phyloP scores from a whole-genome alignment of 2,113 vertebrate genomes.

The Brachionichthys hirsutus region DNA sequence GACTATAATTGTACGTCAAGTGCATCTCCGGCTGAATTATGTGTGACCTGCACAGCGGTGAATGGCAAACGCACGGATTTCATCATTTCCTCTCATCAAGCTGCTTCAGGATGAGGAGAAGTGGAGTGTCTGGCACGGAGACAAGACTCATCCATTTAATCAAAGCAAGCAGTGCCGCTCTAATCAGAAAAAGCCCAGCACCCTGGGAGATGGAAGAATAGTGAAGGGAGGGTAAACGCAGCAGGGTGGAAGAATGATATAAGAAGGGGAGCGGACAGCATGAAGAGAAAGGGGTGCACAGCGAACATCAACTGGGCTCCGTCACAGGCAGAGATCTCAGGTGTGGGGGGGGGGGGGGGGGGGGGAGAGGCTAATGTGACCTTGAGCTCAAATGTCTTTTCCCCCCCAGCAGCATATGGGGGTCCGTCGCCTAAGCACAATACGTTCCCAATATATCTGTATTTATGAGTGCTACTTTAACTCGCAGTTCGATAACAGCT shows the following conservation, averaged over 20 bases:
- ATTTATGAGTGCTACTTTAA: too few species aligned
- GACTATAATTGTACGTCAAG: too few species aligned
- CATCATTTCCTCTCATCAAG: background rate
- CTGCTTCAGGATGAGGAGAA: slow-evolving; percentile 1
- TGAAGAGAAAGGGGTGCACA: background rate
- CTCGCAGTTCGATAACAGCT: slow-evolving; percentile 10
- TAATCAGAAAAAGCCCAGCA: slow-evolving; percentile 58
- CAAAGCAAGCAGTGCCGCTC: slow-evolving; percentile 56
- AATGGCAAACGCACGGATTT: too few species aligned
- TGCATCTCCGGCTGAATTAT: too few species aligned
- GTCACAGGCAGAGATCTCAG: too few species aligned
- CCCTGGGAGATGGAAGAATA: slow-evolving; percentile 14
- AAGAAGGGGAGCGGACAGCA: slow-evolving; percentile 15
- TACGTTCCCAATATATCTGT: too few species aligned
- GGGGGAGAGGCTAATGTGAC: too few species aligned
- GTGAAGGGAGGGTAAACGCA: slow-evolving; percentile 28
- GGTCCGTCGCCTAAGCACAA: too few species aligned
- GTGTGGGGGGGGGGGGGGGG: too few species aligned
- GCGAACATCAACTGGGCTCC: background rate
- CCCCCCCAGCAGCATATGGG: too few species aligned
- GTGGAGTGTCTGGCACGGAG: slow-evolving; percentile 42
- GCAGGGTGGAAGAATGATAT: slow-evolving; percentile 14
- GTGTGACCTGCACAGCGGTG: too few species aligned
- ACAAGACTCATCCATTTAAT: slow-evolving; percentile 68
- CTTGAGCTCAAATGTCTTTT: too few species aligned